Percentiles rank a stretch among this genome's conserved stretches.
These are phyloP conservation scores for Isurus oxyrinchus DNA, from an alignment of 2,113 vertebrate genomes.

Conservation along the genomic window DNA sequence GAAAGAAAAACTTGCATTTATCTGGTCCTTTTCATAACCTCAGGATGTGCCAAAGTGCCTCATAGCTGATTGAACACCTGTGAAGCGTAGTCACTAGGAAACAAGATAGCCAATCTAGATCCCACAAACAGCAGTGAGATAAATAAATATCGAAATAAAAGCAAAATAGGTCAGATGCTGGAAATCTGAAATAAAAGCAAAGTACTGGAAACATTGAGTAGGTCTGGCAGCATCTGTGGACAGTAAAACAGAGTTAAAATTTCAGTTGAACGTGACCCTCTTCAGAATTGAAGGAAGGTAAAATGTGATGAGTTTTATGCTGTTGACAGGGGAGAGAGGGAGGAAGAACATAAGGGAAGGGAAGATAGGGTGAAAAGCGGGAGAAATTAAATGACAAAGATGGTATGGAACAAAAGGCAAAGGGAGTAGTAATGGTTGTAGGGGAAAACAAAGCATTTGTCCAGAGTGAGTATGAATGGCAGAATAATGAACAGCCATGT, in stretches of 20 bases:
- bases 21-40: background rate
- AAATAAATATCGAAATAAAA: no score
- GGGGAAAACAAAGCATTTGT: background rate
- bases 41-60: background rate
- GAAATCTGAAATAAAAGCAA: no score
- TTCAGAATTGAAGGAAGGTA: no score
- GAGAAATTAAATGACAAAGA: background rate
- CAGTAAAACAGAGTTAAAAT: no score
- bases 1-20: background rate
- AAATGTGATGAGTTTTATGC: background rate
- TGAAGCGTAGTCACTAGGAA: background rate
- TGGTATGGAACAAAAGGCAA: background rate
- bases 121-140: background rate
- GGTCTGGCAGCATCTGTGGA: no score
- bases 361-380: background rate
- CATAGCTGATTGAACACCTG: background rate
- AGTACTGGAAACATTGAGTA: no score
- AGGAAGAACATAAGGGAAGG: background rate
- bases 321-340: background rate
- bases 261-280: no score
- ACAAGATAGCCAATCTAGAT: background rate
- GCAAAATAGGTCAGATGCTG: no score
- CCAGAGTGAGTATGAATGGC: background rate
- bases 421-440: background rate
- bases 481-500: background rate